Percentiles rank a stretch among this genome's conserved stretches.
Evolutionary conservation across 2,113 vertebrate genomes (phyloP).

Genomic region (Psilopogon haemacephalus): DNA sequence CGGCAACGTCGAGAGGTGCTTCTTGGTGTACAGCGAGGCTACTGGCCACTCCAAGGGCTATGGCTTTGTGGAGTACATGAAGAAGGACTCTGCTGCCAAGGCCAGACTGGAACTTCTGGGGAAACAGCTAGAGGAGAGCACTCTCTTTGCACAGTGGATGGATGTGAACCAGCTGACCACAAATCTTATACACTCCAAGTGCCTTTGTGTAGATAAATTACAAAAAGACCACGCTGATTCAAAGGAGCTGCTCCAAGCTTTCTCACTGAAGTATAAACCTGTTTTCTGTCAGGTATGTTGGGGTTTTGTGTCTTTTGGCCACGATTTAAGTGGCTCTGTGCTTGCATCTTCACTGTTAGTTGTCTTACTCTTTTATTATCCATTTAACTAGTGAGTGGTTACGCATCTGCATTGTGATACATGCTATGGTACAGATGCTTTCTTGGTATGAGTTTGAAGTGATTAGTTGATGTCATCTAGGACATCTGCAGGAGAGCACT

Average conservation of each 20-base stretch:
- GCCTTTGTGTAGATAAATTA: conserved; percentile 92
- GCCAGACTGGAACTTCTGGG: conserved; percentile 92
- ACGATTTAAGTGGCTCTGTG: background rate
- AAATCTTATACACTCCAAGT: conserved; percentile 94
- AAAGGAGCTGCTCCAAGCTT: conserved; percentile 85
- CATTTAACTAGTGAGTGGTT: background rate
- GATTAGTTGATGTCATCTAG: background rate
- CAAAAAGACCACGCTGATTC: conserved; percentile 83
- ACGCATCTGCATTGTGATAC: background rate
- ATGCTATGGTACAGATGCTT: background rate
- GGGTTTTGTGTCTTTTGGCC: background rate
- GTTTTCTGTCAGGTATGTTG: conserved; percentile 93
- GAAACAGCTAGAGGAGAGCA: conserved; percentile 82
- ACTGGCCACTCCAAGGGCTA: conserved; percentile 95
- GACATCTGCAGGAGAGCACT: background rate
- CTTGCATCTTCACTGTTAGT: background rate
- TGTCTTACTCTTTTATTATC: background rate
- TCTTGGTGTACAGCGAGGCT: conserved; percentile 91
- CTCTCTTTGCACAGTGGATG: conserved; percentile 96
- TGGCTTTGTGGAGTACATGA: conserved; percentile 99
- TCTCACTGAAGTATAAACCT: conserved; percentile 88
- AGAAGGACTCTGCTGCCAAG: conserved; percentile 95
- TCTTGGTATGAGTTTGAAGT: background rate
- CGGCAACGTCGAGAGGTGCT: conserved; percentile 94
- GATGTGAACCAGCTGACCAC: conserved; percentile 91